Base-by-base conservation (phyloP, 2,888 invertebrate genomes). In the Gastracanthus pulcherrimus region DNA sequence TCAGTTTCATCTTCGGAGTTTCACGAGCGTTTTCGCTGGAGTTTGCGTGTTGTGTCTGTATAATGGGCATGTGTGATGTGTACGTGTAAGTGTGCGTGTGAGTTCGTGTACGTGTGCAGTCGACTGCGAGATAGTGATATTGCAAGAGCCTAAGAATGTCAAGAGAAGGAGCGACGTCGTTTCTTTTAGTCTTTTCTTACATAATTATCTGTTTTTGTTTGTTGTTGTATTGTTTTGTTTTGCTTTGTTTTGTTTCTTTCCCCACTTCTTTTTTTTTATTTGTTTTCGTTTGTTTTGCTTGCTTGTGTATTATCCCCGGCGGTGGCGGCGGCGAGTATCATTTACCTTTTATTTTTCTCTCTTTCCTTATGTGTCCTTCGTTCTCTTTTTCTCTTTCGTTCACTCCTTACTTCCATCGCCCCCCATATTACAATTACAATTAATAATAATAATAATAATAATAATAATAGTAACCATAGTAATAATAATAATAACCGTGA, bases 141-240 rank as follows among this genome's bases (percentile, higher is more conserved):
- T 90, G 87, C 88, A 89, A 88, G 87, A 90, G 88, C 87, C 89
- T 75, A 80, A 89, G 89, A 90, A 90, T 87, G 88, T 89, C 45
- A 88, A 89, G 87, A 89, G 89, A 89, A 89, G 86, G 87, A 89
- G 86, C 87, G 89, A 87, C 87, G 88, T 76, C 83, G 29, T n/a
- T n/a, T n/a, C n/a, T n/a, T n/a, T n/a, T 36, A 48, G 19, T 69
- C 31, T 23, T 55, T 34, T 23, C n/a, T 34, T 19, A 13, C 41
- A 19, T 66, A 60, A n/a, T 13, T 36, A 11, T 29, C 36, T 51
- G 23, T 13, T 51, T 51, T n/a, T n/a, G n/a, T n/a, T 62, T 45
- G 13, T 41, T 45, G 13, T 13, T n/a, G n/a, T 45, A 72, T 45
- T 45, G 5, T 9, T 45, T 45, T 45, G 13, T n/a, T 66, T 71